Evolutionary conservation across 2,888 invertebrate species (phyloP), one percentile per base, ranked within the genome.

Genomic region (Octodonta nipae): DNA sequence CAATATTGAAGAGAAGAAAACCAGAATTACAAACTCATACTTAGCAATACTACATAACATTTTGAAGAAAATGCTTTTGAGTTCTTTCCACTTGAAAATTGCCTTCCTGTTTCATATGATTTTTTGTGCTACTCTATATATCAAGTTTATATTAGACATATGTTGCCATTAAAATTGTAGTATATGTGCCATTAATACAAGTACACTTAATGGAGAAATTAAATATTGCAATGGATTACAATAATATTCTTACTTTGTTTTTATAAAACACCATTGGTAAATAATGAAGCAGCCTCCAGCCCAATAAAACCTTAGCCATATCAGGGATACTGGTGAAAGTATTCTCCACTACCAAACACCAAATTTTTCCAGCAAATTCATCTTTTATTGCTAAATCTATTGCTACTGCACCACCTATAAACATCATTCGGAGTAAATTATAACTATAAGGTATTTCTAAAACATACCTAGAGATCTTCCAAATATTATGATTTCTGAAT

Each of bases 311-410:
- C 47, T 75, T 73, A 11, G 88, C 89, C 78, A 93, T 89, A 42
- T 87, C 87, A 16, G 89, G 89, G 60, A 95, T 85, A 57, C 84
- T 85, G 3, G 91, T 91, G 54, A 95, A 95, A 3, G 92, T 92
- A 60, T 95, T 95, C 62, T 95, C 93, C 11, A 93, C 73, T 43
- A 95, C 73, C 40, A 91, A 63, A 45, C 84, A 87, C 75, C 85
- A 82, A 39, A 92, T 73, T 64, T 78, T 79, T 47, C 75, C 74
- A 22, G 75, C 68, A 60, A 84, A 85, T 44, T 82, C 75, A 11
- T 76, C 67, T 49, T 78, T 74, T 12, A 80, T 75, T 2, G 84
- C 83, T 37, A 89, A 66, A 62, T 91, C 85, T 43, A 92, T 81
- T 2, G 88, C 91, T 32, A 95, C 81, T 10, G 91, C 92, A 22